Evolutionary conservation across 2,888 invertebrate genomes (phyloP), one percentile per base, ranked within the genome.

Genomic region (Melanostoma scalare): DNA sequence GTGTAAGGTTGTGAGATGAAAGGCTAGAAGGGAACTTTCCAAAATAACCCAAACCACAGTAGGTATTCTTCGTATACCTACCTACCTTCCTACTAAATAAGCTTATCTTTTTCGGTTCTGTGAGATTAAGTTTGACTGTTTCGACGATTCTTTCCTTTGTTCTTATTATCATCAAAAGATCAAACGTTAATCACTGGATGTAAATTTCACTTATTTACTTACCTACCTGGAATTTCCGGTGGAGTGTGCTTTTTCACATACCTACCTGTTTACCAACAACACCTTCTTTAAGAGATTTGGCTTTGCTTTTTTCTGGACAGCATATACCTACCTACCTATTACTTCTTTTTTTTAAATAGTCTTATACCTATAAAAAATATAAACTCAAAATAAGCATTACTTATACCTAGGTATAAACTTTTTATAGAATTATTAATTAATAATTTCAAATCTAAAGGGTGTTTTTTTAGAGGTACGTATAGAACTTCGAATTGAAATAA

Each of bases 161-260:
- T 87, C 69, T 85, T 85, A 52, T 86, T 87, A 94, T 94, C 94
- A 87, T 95, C 95, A 78, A 95, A 95, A 1, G 96, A 96, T 97
- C 97, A 97, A 35, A 97, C 96, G 92, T 96, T 96, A 86, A 96
- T 96, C 88, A 96, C 96, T 48, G 10, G 33, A 33, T 38, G 36
- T 9, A 3, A 53, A 74, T n/a, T n/a, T 44, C 31, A 71, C 31
- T 63, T 93, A 95, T 96, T 96, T 33, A 71, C 31, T 63, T 36
- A 20, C 20, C 93, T 93, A 95, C 96, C 96, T 86, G 96, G 96
- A 92, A 98, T 95, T 92, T 97, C 96, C 48, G 98, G 97, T 36
- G 98, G 98, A 10, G 96, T 97, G 89, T 98, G 98, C 92, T 98
- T 97, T 90, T 98, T 98, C 71, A 98, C 96, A 93, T 98, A 98